A percentile compares a stretch with the other conserved stretches of the same genome.
phyloP scores from a whole-genome alignment of 2,797 vertebrate genomes.

The Serranus cabrilla region DNA sequence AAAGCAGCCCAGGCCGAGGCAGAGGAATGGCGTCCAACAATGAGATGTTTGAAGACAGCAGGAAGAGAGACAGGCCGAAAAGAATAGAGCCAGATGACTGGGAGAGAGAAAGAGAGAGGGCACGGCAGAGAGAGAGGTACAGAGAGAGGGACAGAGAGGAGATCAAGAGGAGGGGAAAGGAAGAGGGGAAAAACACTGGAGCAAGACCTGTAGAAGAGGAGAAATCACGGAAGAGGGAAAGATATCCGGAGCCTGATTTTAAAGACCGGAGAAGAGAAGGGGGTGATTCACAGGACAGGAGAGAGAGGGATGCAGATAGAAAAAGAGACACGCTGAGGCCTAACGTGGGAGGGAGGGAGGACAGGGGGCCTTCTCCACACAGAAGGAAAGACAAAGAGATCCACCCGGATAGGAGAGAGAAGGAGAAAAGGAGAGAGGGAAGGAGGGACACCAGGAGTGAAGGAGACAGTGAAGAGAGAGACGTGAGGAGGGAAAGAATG shows the following conservation, averaged over 20 bases:
- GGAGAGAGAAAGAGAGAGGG: constrained; percentile 56
- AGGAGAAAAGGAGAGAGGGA: constrained; percentile 51
- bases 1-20: constrained; percentile 46
- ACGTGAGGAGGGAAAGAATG: constrained; percentile 60
- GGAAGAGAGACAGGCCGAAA: constrained; percentile 48
- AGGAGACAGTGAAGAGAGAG: constrained; percentile 72
- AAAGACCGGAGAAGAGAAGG: constrained; percentile 64
- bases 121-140: constrained; percentile 50
- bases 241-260: constrained; percentile 57
- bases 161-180: constrained; percentile 32
- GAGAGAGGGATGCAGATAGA: constrained; percentile 59
- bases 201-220: constrained; percentile 58
- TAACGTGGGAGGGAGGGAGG: constrained; percentile 46
- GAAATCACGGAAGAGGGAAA: constrained; percentile 54
- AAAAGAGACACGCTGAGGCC: constrained; percentile 59
- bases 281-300: constrained; percentile 52
- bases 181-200: constrained; percentile 40
- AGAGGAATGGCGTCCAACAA: constrained; percentile 14
- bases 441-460: constrained; percentile 74
- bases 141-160: constrained; percentile 57
- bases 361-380: constrained; percentile 44
- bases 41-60: constrained; percentile 41
- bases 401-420: constrained; percentile 50
- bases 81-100: constrained; percentile 40
- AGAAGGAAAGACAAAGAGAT: constrained; percentile 59